phyloP scores from a whole-genome alignment of 2,113 vertebrate species.

The Poeciliopsis occidentalis region DNA sequence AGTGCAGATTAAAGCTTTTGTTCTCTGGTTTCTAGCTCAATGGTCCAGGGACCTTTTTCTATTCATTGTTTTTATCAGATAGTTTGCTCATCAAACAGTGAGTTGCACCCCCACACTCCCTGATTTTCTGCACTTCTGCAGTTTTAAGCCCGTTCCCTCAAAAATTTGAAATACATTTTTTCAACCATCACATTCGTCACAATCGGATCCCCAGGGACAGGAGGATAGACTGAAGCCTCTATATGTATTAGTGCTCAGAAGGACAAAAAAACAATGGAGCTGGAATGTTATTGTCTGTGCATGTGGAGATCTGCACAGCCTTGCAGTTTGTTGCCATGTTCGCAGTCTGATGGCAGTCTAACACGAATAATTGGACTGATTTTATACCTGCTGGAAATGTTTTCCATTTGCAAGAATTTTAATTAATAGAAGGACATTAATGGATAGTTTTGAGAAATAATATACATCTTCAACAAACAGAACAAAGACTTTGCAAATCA shows the following conservation, averaged over 20 bases:
- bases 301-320: background rate
- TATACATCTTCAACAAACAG: too few species aligned
- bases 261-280: background rate
- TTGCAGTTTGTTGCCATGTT: background rate
- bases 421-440: too few species aligned
- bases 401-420: too few species aligned
- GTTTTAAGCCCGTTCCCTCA: background rate
- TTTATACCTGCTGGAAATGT: too few species aligned
- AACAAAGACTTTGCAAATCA: too few species aligned
- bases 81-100: slow-evolving; percentile 22
- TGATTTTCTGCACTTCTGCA: background rate
- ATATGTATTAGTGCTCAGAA: background rate
- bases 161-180: background rate
- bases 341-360: background rate
- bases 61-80: slow-evolving; percentile 31
- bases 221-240: background rate
- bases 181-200: background rate
- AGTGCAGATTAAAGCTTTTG: slow-evolving; percentile 60
- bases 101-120: slow-evolving; percentile 8
- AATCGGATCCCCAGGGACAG: background rate
- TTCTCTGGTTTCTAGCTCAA: slow-evolving; percentile 43
- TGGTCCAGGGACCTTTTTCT: slow-evolving; percentile 17
- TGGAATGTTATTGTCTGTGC: background rate
- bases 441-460: too few species aligned
- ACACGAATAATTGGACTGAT: background rate